These are phyloP conservation scores for Xyliphius kryptos DNA, from an alignment of 2,113 vertebrate species.

Conservation along the genomic window DNA sequence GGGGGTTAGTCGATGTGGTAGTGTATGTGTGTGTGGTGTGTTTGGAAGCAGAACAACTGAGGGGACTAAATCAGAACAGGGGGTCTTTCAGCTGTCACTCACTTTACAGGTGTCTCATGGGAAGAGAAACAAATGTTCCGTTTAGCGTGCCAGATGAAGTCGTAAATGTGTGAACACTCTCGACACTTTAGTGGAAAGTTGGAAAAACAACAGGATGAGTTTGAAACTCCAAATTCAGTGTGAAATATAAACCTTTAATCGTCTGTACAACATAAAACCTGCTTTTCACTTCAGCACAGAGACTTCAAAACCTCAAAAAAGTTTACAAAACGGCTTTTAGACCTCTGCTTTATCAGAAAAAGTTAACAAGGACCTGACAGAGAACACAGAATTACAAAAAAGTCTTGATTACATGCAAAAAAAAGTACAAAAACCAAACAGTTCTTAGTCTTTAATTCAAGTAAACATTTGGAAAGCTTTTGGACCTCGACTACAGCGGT, in stretches of 20 bases:
- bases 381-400: too few relatives aligned
- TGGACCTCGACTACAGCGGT: too few relatives aligned
- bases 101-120: slow-evolving; percentile 49
- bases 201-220: too few relatives aligned
- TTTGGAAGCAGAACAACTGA: slow-evolving; percentile 42
- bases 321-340: slow-evolving; percentile 59
- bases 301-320: slow-evolving; percentile 64
- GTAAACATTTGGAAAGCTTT: slow-evolving; percentile 42
- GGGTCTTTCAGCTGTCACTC: slow-evolving; percentile 57
- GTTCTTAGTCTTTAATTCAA: slow-evolving; percentile 48
- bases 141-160: too few relatives aligned
- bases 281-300: slow-evolving; percentile 60
- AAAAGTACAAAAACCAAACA: slow-evolving; percentile 47
- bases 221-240: too few relatives aligned
- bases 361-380: too few relatives aligned
- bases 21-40: too few relatives aligned
- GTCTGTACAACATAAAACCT: slow-evolving; percentile 72
- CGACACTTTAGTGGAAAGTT: too few relatives aligned
- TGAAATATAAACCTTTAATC: slow-evolving; percentile 69
- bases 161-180: too few relatives aligned
- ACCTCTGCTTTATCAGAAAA: too few relatives aligned
- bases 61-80: slow-evolving; percentile 30
- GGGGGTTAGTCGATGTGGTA: too few relatives aligned
- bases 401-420: slow-evolving; percentile 70
- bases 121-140: too few relatives aligned